These are phyloP conservation scores for Anoplius nigerrimus DNA, from an alignment of 2,888 invertebrate species.

Conservation along the genomic window DNA sequence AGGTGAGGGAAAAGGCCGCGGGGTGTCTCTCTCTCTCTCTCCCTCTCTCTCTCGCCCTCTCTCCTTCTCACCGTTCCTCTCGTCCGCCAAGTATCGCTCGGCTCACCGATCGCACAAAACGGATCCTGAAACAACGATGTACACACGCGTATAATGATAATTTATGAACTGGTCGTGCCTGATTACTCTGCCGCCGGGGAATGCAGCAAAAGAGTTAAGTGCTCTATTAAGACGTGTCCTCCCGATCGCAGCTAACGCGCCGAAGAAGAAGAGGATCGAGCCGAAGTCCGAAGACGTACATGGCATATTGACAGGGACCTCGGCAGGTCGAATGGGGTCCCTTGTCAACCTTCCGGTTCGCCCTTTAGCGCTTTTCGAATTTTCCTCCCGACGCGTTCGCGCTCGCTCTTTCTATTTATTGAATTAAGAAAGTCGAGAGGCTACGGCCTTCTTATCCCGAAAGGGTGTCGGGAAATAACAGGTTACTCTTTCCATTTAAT, in stretches of 20 bases:
- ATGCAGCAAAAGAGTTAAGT: constrained; percentile 26
- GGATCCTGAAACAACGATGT: constrained; percentile 10
- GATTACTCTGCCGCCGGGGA: constrained; percentile 8
- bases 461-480: constrained; percentile 52
- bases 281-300: neutral
- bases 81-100: too few species aligned
- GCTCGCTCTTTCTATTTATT: neutral
- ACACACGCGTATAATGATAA: constrained; percentile 26
- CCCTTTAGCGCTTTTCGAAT: too few species aligned
- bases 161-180: constrained; percentile 23
- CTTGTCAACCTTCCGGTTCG: too few species aligned
- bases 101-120: neutral
- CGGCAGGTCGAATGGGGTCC: too few species aligned
- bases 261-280: constrained; percentile 2
- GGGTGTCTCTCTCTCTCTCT: neutral
- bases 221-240: constrained; percentile 21
- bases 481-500: constrained; percentile 58
- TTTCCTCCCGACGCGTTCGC: too few species aligned
- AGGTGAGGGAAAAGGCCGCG: neutral
- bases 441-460: neutral
- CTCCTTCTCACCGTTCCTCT: too few species aligned
- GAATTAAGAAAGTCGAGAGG: neutral
- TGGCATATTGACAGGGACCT: too few species aligned
- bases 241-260: neutral
- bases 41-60: too few species aligned